A percentile compares a stretch with the other conserved stretches of the same genome.
phyloP scores from a whole-genome alignment of 2,113 vertebrate genomes.

The Corynorhinus townsendii region DNA sequence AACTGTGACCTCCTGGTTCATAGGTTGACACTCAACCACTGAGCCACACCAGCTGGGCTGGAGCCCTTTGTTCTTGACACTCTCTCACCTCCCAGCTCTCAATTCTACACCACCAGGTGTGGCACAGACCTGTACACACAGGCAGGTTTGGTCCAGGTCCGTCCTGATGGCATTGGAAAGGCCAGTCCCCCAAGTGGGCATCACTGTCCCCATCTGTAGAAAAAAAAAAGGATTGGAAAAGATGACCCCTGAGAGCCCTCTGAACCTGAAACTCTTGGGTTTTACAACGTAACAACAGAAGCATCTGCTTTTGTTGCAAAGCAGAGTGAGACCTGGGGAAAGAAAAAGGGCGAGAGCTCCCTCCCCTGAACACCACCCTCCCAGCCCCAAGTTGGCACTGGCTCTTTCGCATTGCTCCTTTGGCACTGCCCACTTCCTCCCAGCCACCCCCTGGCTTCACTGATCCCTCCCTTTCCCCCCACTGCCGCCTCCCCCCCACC shows the following conservation, averaged over 20 bases:
- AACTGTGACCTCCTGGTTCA: too few relatives aligned
- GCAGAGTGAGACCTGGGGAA: not conserved
- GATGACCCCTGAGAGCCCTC: not conserved
- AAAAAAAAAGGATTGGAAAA: not conserved
- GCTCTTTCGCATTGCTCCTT: constrained; percentile 20
- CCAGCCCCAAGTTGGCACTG: constrained; percentile 25
- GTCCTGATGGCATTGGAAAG: not conserved
- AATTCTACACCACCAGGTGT: not conserved
- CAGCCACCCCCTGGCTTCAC: not conserved
- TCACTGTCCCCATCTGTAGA: not conserved
- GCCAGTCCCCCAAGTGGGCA: not conserved
- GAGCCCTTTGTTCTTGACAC: not conserved
- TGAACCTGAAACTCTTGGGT: not conserved
- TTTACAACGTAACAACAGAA: not conserved
- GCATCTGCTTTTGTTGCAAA: not conserved
- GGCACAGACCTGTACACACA: not conserved
- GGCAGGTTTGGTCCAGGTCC: too few relatives aligned
- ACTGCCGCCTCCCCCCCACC: not conserved
- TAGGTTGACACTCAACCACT: too few relatives aligned
- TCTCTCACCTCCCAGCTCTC: not conserved
- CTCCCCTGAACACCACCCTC: not conserved
- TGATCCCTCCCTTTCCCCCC: not conserved
- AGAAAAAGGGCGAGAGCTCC: not conserved
- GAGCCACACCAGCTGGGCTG: too few relatives aligned
- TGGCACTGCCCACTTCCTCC: constrained; percentile 59